These are phyloP conservation scores for Elegia similella DNA, from an alignment of 2,888 invertebrate species.

Conservation along the genomic window DNA sequence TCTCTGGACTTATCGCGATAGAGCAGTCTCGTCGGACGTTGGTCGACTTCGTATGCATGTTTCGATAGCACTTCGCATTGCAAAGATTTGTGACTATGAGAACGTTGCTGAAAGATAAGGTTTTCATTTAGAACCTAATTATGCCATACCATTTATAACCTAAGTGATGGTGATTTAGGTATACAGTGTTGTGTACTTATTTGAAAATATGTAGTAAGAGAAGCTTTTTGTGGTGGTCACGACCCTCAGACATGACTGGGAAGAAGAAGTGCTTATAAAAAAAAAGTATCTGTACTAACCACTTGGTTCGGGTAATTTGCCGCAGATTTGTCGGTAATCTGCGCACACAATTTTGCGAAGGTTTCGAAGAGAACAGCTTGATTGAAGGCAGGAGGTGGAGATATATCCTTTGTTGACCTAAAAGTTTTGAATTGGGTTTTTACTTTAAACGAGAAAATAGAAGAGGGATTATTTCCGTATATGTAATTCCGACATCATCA, in stretches of 20 bases:
- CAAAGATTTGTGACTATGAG: constrained; percentile 69
- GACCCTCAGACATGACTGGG: too few relatives aligned
- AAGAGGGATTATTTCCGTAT: too few relatives aligned
- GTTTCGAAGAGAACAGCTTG: constrained; percentile 60
- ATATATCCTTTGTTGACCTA: constrained; percentile 42
- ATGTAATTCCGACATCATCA: too few relatives aligned
- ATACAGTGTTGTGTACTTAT: too few relatives aligned
- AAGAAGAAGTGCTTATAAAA: too few relatives aligned
- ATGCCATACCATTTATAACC: too few relatives aligned
- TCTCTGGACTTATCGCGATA: constrained; percentile 46
- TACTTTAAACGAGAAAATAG: too few relatives aligned
- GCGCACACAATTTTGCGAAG: constrained; percentile 64
- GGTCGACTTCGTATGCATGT: constrained; percentile 41
- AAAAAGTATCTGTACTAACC: constrained; percentile 36
- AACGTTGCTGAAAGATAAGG: constrained; percentile 45
- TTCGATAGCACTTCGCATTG: constrained; percentile 58
- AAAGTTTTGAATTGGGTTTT: background rate
- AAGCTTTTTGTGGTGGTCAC: too few relatives aligned
- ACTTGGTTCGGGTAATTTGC: constrained; percentile 31
- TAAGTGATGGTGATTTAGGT: too few relatives aligned
- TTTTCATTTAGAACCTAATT: background rate
- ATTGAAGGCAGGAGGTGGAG: constrained; percentile 37
- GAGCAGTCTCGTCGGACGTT: constrained; percentile 41
- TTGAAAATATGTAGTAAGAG: too few relatives aligned
- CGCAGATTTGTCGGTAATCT: constrained; percentile 49